Base-by-base conservation (phyloP, 2,113 vertebrate genomes). In the Salvelinus fontinalis region DNA sequence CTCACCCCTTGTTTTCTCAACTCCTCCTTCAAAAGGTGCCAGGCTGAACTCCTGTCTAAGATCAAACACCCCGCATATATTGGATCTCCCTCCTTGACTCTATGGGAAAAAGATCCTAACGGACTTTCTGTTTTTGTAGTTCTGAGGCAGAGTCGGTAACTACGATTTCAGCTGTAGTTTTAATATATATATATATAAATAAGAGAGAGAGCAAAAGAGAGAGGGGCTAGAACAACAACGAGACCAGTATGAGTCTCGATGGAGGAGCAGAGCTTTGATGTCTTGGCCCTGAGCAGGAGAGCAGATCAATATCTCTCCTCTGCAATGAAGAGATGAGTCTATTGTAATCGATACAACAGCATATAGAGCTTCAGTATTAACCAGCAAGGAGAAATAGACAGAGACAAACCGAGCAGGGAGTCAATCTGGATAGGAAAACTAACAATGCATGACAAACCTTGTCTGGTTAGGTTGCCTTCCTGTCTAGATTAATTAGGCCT, bases 1-100 rank as follows among this genome's bases (percentile, higher is more conserved):
- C 95, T 94, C 89, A 99, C 98, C 90, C 96, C 95, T 83, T 99
- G 97, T 75, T 98, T 94, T 74, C 94, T 94, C 85, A 99, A 95
- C 86, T 99, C 98, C 85, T 98, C 96, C 87, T 99, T 99, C 89
- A 99, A 86, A 27, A 69, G 98, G 98, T 27, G 96, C 91, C 91
- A 99, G 89, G 88, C 97, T 99, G 79, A 49, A 75, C 66, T 59
- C 24, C 26, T 34, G 44, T 74, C 77, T 73, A 27, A 88, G 84
- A 86, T 89, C 83, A 88, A 87, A 89, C 20, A 24, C 75, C 49
- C 70, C 11, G 13, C 65, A 31, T 39, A 78, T 73, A 85, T 71
- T 22, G 24, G 26, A 12, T 12, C 1, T 16, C 7, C 20, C 27
- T 68, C 31, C 64, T 7, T 4, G 1, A 11, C 74, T 73, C 72